A percentile compares a stretch with the other conserved stretches of the same genome.
phyloP scores from a whole-genome alignment of 2,888 invertebrate species.

The Dicroscelio sp. region DNA sequence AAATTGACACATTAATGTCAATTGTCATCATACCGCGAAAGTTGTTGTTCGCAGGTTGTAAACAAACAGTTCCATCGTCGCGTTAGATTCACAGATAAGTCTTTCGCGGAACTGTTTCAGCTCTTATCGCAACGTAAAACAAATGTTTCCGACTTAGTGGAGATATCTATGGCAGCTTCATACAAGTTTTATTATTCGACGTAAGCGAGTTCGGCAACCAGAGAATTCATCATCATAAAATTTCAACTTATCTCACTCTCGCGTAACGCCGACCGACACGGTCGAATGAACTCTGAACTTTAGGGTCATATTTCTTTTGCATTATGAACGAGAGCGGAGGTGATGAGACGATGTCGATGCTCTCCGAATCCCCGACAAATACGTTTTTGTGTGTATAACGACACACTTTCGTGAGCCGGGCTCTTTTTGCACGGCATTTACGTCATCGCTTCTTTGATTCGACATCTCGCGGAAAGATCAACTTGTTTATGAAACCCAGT shows the following conservation, averaged over 20 bases:
- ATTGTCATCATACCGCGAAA: slow-evolving; percentile 41
- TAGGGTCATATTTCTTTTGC: slow-evolving; percentile 79
- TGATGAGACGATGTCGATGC: slow-evolving; percentile 75
- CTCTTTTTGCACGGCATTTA: neutral
- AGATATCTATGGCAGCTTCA: slow-evolving; percentile 82
- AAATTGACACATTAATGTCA: slow-evolving; percentile 44
- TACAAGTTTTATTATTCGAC: slow-evolving; percentile 83
- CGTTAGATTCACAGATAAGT: slow-evolving; percentile 75
- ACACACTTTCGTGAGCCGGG: neutral
- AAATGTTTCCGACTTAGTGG: slow-evolving; percentile 80
- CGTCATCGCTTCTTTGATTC: neutral
- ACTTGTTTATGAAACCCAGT: neutral
- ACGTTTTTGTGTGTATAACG: slow-evolving; percentile 39
- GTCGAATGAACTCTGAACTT: slow-evolving; percentile 81
- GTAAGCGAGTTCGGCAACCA: slow-evolving; percentile 82
- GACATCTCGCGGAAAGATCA: neutral
- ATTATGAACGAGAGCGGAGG: slow-evolving; percentile 73
- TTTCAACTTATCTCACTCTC: slow-evolving; percentile 85
- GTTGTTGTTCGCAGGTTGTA: slow-evolving; percentile 69
- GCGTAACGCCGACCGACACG: slow-evolving; percentile 74
- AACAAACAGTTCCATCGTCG: slow-evolving; percentile 72
- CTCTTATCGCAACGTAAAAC: slow-evolving; percentile 80
- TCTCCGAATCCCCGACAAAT: slow-evolving; percentile 45
- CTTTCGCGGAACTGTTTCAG: slow-evolving; percentile 64
- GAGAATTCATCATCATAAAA: slow-evolving; percentile 87